Conservation (phyloP, 2,888 invertebrate genomes). For the Apodemia zela region DNA sequence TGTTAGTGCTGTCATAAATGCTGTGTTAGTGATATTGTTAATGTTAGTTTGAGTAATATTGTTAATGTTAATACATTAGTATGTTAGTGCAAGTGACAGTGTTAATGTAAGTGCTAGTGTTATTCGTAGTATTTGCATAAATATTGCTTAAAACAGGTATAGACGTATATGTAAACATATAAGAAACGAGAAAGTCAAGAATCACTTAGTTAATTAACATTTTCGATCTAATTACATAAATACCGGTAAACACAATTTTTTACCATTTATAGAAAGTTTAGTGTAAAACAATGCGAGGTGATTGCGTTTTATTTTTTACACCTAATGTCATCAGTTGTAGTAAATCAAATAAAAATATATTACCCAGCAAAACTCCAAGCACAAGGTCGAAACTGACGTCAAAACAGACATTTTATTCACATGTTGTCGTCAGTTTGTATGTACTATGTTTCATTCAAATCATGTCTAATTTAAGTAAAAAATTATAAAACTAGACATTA, state of each 20-base stretch:
- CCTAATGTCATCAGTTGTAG: slow-evolving; percentile 31
- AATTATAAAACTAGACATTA: too few relatives aligned
- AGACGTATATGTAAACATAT: background rate
- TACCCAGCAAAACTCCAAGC: slow-evolving; percentile 41
- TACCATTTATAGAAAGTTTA: background rate
- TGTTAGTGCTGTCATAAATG: too few relatives aligned
- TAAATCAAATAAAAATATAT: slow-evolving; percentile 30
- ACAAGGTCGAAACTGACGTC: slow-evolving; percentile 58
- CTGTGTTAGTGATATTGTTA: too few relatives aligned
- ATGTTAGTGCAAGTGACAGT: too few relatives aligned
- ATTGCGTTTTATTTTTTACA: slow-evolving; percentile 22
- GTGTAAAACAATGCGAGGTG: background rate
- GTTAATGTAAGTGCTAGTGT: too few relatives aligned
- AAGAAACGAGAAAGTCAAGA: background rate
- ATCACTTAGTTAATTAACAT: background rate
- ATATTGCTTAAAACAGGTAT: too few relatives aligned
- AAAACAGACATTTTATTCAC: slow-evolving; percentile 42
- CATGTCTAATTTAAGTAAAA: background rate
- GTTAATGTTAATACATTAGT: too few relatives aligned
- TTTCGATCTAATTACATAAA: background rate
- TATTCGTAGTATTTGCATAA: too few relatives aligned
- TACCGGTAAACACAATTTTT: background rate
- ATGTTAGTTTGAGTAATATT: too few relatives aligned
- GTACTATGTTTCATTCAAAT: slow-evolving; percentile 11
- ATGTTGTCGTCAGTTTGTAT: slow-evolving; percentile 21